Base-by-base conservation (phyloP, 2,797 vertebrate genomes). In the Artibeus jamaicensis region DNA sequence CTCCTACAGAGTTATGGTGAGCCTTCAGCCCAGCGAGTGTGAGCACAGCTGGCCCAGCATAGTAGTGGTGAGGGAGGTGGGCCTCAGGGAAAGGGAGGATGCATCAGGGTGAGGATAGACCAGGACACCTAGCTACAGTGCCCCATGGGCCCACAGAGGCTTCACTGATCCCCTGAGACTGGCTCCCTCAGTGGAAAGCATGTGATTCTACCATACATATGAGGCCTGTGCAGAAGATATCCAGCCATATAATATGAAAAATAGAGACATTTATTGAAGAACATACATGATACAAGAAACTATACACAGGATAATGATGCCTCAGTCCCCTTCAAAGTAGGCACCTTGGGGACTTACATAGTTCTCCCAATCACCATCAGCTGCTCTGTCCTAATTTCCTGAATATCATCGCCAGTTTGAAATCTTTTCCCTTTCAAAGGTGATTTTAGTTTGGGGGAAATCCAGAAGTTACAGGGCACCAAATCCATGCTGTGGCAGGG, bases 121-220 rank as follows among this genome's bases (percentile, higher is more conserved):
- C 2, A 0, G 1, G 37, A 7, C 42, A 24, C 48, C 11, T 22
- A 2, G 48, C 50, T 32, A 34, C 3, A 8, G 29, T 1, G 46
- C 14, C 42, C 53, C 24, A 57, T 0, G 0, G 39, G 16, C 6
- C 37, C 48, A 24, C 4, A 3, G 74, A 46, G 73, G 44, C 26
- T 10, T 0, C 0, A 2, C n/a, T 1, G 16, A 48, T 14, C 0
- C 34, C 59, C 42, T 26, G 44, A 19, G 48, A 65, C 24, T 1
- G 3, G 67, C 16, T 16, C 22, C 22, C 59, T 3, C 34, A 5
- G 50, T 34, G 37, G 53, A 32, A 44, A 46, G 48, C 68, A 83
- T 24, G 9, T 2, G 5, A 18, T 57, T 15, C 70, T 3, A 44
- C 11, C 12, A 9, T 18, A 34, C 5, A 9, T 6, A 62, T 29